phyloP scores from a whole-genome alignment of 1,140 invertebrate species.

The Stenopsyche tienmushanensis region DNA sequence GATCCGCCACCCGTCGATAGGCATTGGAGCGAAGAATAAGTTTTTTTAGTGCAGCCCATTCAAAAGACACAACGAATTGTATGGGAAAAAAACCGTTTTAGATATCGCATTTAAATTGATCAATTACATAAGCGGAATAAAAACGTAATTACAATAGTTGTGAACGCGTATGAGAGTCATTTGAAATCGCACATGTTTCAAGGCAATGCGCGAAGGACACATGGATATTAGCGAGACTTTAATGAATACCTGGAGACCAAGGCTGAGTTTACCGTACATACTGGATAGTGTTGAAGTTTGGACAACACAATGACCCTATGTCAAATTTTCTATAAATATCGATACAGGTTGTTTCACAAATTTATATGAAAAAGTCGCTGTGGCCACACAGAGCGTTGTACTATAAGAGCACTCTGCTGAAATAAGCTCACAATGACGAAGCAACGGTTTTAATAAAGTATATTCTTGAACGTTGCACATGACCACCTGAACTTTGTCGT shows the following conservation, averaged over 20 bases:
- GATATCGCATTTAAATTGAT: conserved; percentile 8
- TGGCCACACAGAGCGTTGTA: neutral
- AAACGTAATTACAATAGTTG: conserved; percentile 1
- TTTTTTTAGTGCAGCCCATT: neutral
- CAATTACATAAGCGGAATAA: conserved; percentile 11
- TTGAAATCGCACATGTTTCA: neutral
- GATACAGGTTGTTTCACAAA: neutral
- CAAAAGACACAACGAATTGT: neutral
- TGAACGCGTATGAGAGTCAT: neutral
- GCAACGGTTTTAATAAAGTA: too few relatives aligned
- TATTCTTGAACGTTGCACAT: neutral
- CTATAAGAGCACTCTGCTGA: neutral
- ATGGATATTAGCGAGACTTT: neutral
- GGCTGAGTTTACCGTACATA: conserved; percentile 14
- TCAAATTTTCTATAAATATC: conserved; percentile 8
- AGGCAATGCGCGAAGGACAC: too few relatives aligned
- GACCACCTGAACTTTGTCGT: too few relatives aligned
- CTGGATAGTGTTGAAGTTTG: conserved; percentile 5
- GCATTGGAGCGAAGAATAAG: neutral
- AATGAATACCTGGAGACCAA: conserved; percentile 1
- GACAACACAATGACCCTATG: conserved; percentile 35
- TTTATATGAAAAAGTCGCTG: neutral
- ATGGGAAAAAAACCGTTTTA: conserved; percentile 4
- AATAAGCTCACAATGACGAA: neutral
- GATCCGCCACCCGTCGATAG: neutral